Evolutionary conservation across 1,140 invertebrate genomes (phyloP), one percentile per base, ranked within the genome.

Genomic region (Pseudomyrmex flavicornis): DNA sequence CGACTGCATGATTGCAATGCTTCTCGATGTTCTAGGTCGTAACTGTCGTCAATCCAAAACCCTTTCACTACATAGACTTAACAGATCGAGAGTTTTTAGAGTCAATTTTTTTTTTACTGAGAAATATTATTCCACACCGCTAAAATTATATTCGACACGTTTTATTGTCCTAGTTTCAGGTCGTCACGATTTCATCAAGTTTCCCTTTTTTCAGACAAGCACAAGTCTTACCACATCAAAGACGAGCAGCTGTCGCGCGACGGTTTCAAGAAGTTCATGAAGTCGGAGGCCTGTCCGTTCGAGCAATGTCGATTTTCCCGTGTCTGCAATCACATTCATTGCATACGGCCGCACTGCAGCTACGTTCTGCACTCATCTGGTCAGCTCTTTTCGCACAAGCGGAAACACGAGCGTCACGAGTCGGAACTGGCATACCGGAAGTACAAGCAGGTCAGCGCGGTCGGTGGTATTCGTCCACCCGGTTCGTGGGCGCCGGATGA

Each of bases 211-310:
- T 44, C 95, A 99, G 99, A 99, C 95, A 99, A 99, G 95, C 99
- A 99, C 95, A 99, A 99, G 93, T 98, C 98, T 0, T 99, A 99
- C 91, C 99, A 99, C 94, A 98, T 99, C 89, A 99, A 99, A 94
- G 98, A 99, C 93, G 98, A 99, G 92, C 98, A 99, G 88, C 94
- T 99, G 50, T 97, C 97, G 12, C 97, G 98, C 85, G 99, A 99
- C 93, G 99, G 99, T 3, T 99, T 99, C 95, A 99, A 99, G 92
- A 99, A 99, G 93, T 99, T 99, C 92, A 98, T 99, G 96, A 99
- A 99, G 93, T 98, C 98, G 87, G 99, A 99, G 93, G 95, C 96
- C 0, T 99, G 99, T 92, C 96, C 97, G 0, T 99, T 98, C 93
- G 96, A 97, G 46, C 97, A 97, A 79, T 99, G 99, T 93, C 96